phyloP scores from a whole-genome alignment of 2,888 invertebrate species.

The Campoplex nolae region DNA sequence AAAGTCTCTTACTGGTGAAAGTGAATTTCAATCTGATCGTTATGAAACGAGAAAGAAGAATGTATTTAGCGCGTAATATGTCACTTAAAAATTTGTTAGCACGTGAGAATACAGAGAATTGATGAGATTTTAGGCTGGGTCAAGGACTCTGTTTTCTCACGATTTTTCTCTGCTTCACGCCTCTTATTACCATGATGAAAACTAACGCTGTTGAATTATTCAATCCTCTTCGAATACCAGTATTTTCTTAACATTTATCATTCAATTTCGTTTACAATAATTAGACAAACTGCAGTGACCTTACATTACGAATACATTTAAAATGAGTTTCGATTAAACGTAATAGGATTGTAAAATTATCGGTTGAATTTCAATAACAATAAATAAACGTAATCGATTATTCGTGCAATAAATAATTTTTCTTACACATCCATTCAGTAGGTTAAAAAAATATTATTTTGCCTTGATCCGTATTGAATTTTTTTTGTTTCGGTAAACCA shows the following conservation, averaged over 20 bases:
- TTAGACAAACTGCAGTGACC: not conserved
- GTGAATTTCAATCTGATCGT: not conserved
- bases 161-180: not conserved
- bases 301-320: not conserved
- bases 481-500: not conserved
- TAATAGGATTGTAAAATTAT: not conserved
- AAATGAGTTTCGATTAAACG: not conserved
- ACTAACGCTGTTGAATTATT: not conserved
- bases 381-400: not conserved
- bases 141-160: slow-evolving; percentile 22
- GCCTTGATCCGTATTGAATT: not conserved
- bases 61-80: not conserved
- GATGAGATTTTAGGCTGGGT: slow-evolving; percentile 1
- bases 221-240: not conserved
- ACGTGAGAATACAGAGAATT: not conserved
- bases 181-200: not conserved
- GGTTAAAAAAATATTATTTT: not conserved
- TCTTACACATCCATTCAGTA: not conserved
- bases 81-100: not conserved
- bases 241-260: not conserved
- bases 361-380: not conserved
- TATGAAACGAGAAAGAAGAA: not conserved
- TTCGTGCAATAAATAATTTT: not conserved
- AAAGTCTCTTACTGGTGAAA: no score
- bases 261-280: not conserved